phyloP scores from a whole-genome alignment of 2,888 invertebrate species.

The Troides helena region DNA sequence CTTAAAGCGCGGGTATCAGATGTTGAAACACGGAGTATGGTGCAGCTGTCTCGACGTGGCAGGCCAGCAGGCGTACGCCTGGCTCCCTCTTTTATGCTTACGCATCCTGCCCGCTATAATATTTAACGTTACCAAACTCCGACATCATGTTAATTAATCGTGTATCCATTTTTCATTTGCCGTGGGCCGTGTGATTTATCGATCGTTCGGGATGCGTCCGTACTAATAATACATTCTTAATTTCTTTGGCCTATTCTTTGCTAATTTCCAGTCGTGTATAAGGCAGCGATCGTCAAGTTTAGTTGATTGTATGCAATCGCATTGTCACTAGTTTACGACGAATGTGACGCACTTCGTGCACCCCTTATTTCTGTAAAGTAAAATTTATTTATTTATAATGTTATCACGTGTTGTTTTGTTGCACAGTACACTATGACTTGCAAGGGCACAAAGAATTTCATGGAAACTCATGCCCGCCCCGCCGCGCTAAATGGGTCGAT shows the following conservation, averaged over 20 bases:
- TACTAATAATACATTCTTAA: constrained; percentile 76
- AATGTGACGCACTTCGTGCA: constrained; percentile 73
- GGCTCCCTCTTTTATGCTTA: constrained; percentile 76
- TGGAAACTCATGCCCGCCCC: constrained; percentile 64
- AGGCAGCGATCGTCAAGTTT: constrained; percentile 59
- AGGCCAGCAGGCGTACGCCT: constrained; percentile 74
- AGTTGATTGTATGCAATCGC: constrained; percentile 70
- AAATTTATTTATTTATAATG: constrained; percentile 47
- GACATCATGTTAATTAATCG: constrained; percentile 69
- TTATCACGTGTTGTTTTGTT: constrained; percentile 55
- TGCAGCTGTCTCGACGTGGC: constrained; percentile 64
- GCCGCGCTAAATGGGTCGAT: constrained; percentile 76
- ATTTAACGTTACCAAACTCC: constrained; percentile 69
- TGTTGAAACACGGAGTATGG: constrained; percentile 57
- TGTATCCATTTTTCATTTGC: constrained; percentile 77
- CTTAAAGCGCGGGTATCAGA: constrained; percentile 65
- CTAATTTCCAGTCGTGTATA: constrained; percentile 61
- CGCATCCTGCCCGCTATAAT: constrained; percentile 74
- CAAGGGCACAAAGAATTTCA: constrained; percentile 58
- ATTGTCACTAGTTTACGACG: constrained; percentile 73
- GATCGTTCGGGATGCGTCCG: constrained; percentile 67
- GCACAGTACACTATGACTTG: constrained; percentile 57
- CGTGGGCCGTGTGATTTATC: constrained; percentile 75
- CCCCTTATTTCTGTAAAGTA: constrained; percentile 73
- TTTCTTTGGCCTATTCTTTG: constrained; percentile 78